Base-by-base conservation (phyloP, 2,888 invertebrate species). In the Apodemia zela region DNA sequence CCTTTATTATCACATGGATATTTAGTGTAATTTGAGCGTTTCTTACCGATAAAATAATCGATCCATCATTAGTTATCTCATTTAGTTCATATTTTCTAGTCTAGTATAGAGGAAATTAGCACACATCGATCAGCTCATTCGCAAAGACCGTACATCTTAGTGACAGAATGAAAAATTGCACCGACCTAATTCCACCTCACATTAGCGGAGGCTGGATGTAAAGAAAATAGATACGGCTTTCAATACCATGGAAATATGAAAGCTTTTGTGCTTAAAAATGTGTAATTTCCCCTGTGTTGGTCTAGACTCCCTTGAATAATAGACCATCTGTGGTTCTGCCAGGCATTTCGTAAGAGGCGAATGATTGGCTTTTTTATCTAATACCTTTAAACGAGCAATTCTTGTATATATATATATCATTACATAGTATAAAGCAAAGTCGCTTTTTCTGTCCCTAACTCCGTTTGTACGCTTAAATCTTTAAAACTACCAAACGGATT, bases 161-260 rank as follows among this genome's bases (percentile, higher is more conserved):
- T 76, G 83, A 82, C 84, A 83, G 79, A 70, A 82, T 84, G 84
- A 84, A 83, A 84, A 82, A 84, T 84, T 77, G 77, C 78, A 72
- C 63, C 66, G 75, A 76, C 78, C 80, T 75, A 80, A 76, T 80
- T 79, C 73, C 69, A 61, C 62, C 58, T 57, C 68, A 71, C 75
- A 76, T 81, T 79, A 79, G 70, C 61, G 62, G 11, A 38, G 54
- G 54, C 54, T 54, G 54, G 54, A 54, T 25, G 13, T 54, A 54
- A 54, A 54, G n/a, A 6, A 8, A 60, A 63, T 59, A 18, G 73
- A 76, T 70, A 66, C 61, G 72, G 33, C 69, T 54, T 66, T 8
- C 17, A 29, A 57, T 8, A 45, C 45, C 21, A 33, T 57, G 17
- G 15, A 21, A 42, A 59, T 42, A n/a, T 45, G 6, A n/a, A 45